These are phyloP conservation scores for Balanococcus diminutus DNA, from an alignment of 2,888 invertebrate genomes.

Conservation along the genomic window DNA sequence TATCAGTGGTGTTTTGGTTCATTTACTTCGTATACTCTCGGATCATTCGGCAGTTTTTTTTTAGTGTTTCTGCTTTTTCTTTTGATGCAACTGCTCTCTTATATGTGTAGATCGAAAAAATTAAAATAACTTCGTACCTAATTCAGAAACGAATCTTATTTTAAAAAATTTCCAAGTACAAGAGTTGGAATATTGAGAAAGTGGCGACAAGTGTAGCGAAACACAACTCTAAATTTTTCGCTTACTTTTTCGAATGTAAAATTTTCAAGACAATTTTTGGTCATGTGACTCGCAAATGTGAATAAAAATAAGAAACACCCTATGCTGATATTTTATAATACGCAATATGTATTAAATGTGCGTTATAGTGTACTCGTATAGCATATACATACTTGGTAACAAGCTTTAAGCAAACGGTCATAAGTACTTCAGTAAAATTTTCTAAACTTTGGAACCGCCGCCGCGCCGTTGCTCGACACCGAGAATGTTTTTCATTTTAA, in stretches of 20 bases:
- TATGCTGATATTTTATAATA: neutral
- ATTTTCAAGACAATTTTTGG: neutral
- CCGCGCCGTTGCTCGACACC: neutral
- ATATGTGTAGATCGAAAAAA: neutral
- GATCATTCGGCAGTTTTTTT: neutral
- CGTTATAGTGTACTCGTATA: neutral
- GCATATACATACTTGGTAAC: too few species aligned
- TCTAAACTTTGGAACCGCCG: neutral
- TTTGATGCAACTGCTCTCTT: neutral
- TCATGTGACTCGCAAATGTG: too few species aligned
- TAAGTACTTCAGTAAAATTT: neutral
- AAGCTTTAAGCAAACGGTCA: neutral
- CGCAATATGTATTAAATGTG: neutral
- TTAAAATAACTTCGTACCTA: too few species aligned
- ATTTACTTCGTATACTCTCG: neutral
- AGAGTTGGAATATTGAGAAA: too few species aligned
- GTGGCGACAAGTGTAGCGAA: too few species aligned
- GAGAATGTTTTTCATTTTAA: constrained; percentile 11
- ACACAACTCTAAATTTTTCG: neutral
- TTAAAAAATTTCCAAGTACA: too few species aligned
- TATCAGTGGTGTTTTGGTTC: neutral
- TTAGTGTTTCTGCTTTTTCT: neutral
- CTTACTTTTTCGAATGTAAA: neutral
- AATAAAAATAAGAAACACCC: neutral
- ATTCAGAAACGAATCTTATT: too few species aligned